phyloP scores from a whole-genome alignment of 92 coral and sea anemone genomes.

The Porites rus region DNA sequence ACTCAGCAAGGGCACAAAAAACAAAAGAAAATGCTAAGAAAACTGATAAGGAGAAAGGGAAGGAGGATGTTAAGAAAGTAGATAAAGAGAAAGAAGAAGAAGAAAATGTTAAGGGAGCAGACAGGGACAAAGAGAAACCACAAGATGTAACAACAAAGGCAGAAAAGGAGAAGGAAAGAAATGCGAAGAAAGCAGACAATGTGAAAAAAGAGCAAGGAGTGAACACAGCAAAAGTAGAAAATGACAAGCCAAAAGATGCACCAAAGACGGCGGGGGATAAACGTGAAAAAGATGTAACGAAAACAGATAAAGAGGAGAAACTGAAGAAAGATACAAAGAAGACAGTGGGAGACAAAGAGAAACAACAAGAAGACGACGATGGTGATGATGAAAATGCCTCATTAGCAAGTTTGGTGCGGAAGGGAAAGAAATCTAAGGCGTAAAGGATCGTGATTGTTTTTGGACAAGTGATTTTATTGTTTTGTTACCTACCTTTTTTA shows the following conservation, averaged over 20 bases:
- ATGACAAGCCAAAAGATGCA: background rate
- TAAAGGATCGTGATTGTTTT: background rate
- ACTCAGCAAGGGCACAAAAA: too few relatives aligned
- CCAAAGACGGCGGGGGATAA: background rate
- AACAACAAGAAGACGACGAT: background rate
- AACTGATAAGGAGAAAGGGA: too few relatives aligned
- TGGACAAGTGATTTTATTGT: background rate
- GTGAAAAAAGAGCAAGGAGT: too few relatives aligned
- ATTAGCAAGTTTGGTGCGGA: slow-evolving; percentile 11
- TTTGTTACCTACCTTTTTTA: background rate
- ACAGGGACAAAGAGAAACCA: background rate
- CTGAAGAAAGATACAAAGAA: too few relatives aligned
- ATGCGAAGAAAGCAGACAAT: background rate
- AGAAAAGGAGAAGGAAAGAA: background rate
- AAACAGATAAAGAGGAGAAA: background rate
- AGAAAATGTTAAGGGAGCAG: too few relatives aligned
- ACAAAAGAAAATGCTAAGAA: too few relatives aligned
- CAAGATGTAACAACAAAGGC: background rate
- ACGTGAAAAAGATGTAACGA: slow-evolving; percentile 10
- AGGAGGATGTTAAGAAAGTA: too few relatives aligned
- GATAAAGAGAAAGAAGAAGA: too few relatives aligned
- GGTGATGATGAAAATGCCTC: slow-evolving; percentile 31
- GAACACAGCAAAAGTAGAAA: background rate
- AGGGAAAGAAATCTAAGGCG: background rate
- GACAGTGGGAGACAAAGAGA: background rate